Base-by-base conservation (phyloP, 2,888 invertebrate genomes). In the Acrobasis suavella region DNA sequence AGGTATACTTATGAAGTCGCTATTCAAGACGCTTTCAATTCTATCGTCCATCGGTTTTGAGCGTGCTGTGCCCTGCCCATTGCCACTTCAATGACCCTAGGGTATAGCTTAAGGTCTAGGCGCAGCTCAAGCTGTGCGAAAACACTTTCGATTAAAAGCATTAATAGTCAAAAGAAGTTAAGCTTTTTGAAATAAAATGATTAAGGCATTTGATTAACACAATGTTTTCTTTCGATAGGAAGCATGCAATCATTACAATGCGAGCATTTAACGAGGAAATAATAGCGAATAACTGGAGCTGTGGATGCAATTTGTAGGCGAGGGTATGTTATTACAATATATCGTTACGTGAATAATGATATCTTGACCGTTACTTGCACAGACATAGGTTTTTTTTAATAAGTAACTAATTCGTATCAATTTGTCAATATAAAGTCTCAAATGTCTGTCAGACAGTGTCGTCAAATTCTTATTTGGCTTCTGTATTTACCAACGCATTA, bases 241-340 rank as follows among this genome's bases (percentile, higher is more conserved):
- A 17, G 42, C 56, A 39, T 56, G 42, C 56, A 42, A 56, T 56
- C 56, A 42, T 56, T 42, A 61, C 56, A 49, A 50, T 61, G 64
- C 63, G 50, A 62, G 60, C 58, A 58, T 63, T 55, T 67, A 67
- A 67, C 67, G 67, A 67, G 65, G 17, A 67, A 64, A 67, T 67
- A 67, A 67, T 67, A 64, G 64, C 63, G 50, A 65, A 59, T 7
- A 32, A n/a, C 16, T 59, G 59, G n/a, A n/a, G 49, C 50, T 38
- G 37, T 37, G 15, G 58, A 37, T 50, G 59, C 50, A 59, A 32
- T 37, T 46, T 58, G 32, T 59, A 50, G 10, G 15, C 14, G 17
- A 50, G 49, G 39, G 39, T 39, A 38, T 55, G 46, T 59, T 50
- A 59, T 59, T 60, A 60, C 39, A 51, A 60, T 42, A 50, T 51